phyloP scores from a whole-genome alignment of 23 tunicate species.

The Clavelina lepadiformis region DNA sequence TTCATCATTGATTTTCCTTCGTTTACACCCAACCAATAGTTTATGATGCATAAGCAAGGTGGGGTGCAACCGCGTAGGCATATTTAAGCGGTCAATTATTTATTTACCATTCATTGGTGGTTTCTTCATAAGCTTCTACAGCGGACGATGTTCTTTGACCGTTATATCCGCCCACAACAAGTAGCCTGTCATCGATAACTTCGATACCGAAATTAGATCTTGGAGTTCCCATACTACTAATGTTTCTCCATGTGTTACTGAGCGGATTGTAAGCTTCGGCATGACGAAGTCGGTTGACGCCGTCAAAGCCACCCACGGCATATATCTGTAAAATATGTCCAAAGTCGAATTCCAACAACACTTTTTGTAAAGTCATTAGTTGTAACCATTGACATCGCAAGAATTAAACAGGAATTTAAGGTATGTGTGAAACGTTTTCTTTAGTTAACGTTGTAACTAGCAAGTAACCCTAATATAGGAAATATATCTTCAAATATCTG shows the following conservation, averaged over 20 bases:
- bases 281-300: slow-evolving; percentile 70
- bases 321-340: slow-evolving; percentile 41
- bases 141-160: slow-evolving; percentile 84
- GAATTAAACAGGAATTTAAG: too few species aligned
- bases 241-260: slow-evolving; percentile 78
- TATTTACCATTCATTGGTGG: slow-evolving; percentile 82
- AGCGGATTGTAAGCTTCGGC: slow-evolving; percentile 94
- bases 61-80: too few species aligned
- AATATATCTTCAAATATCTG: background rate
- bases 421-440: too few species aligned
- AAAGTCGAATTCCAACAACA: background rate
- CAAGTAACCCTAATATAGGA: too few species aligned
- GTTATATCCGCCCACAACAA: slow-evolving; percentile 96
- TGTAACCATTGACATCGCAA: too few species aligned
- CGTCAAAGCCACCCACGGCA: slow-evolving; percentile 96
- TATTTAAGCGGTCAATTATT: background rate
- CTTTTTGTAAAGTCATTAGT: background rate
- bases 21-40: too few species aligned
- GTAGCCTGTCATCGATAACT: slow-evolving; percentile 72
- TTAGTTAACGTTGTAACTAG: too few species aligned
- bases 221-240: slow-evolving; percentile 82
- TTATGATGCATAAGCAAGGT: too few species aligned
- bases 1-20: too few species aligned
- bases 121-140: slow-evolving; percentile 86
- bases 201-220: slow-evolving; percentile 95